phyloP scores from a whole-genome alignment of 2,888 invertebrate genomes.

The Agrenia bidenticulata region DNA sequence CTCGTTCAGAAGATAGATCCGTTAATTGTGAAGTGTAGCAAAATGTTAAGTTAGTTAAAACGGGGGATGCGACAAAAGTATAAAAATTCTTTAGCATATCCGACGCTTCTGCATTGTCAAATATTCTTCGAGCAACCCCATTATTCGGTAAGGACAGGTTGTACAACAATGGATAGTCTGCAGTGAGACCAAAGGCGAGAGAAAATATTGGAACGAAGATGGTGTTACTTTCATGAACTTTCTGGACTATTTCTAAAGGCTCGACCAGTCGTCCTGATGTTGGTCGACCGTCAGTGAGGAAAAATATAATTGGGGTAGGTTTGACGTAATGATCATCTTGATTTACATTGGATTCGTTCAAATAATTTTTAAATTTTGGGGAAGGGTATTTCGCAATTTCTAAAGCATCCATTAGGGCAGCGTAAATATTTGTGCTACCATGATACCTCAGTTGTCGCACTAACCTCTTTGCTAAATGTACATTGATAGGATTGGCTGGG shows the following conservation, averaged over 20 bases:
- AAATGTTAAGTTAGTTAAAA: conserved; percentile 67
- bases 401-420: conserved; percentile 63
- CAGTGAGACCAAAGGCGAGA: conserved; percentile 56
- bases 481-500: not conserved
- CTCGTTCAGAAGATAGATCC: conserved; percentile 50
- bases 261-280: conserved; percentile 55
- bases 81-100: conserved; percentile 56
- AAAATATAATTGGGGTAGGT: conserved; percentile 54
- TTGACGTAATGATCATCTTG: not conserved
- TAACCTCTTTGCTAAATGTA: conserved; percentile 5
- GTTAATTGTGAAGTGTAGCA: conserved; percentile 58
- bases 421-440: conserved; percentile 67
- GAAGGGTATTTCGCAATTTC: not conserved
- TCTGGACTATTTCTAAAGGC: conserved; percentile 52
- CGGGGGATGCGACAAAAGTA: conserved; percentile 66
- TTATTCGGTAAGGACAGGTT: conserved; percentile 56
- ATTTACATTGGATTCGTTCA: not conserved
- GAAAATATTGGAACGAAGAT: conserved; percentile 54
- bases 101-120: conserved; percentile 55
- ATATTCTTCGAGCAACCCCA: conserved; percentile 56
- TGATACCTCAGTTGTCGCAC: not conserved
- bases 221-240: conserved; percentile 41
- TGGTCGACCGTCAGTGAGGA: conserved; percentile 58
- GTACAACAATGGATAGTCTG: conserved; percentile 56
- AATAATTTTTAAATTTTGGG: too few species aligned